Evolutionary conservation across 92 coral and sea anemone genomes (phyloP).

Genomic region (Umimayanthus kanabou): DNA sequence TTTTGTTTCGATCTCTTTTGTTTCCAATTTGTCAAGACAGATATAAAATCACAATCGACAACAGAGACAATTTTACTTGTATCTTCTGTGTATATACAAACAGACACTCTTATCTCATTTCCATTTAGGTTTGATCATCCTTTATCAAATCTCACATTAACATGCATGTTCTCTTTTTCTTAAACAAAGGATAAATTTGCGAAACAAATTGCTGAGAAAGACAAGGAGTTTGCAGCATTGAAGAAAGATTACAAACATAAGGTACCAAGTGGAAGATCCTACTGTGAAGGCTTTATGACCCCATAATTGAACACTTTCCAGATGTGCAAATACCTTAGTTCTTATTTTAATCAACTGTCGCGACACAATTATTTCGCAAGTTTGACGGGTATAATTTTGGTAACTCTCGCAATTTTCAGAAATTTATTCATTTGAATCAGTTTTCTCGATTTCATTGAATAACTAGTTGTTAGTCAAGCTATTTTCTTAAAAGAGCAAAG

Average conservation of each 20-base stretch:
- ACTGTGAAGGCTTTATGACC: background rate
- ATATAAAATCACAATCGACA: too few relatives aligned
- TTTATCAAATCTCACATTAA: background rate
- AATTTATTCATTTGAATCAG: too few relatives aligned
- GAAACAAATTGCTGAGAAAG: slow-evolving; percentile 49
- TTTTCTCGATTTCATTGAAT: too few relatives aligned
- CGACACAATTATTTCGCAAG: too few relatives aligned
- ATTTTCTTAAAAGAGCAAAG: too few relatives aligned
- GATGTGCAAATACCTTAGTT: background rate
- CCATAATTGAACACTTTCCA: background rate
- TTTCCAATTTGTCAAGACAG: background rate
- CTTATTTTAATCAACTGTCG: too few relatives aligned
- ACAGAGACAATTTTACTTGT: background rate
- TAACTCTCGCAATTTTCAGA: too few relatives aligned
- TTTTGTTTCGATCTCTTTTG: background rate
- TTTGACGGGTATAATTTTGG: too few relatives aligned
- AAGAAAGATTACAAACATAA: slow-evolving; percentile 42
- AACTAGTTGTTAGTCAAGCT: too few relatives aligned
- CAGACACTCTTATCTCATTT: background rate
- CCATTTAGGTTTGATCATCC: background rate
- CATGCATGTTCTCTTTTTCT: background rate
- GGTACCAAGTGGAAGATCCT: slow-evolving; percentile 27
- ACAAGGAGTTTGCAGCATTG: slow-evolving; percentile 45
- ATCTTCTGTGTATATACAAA: background rate
- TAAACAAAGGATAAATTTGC: slow-evolving; percentile 30